Evolutionary conservation across 2,113 vertebrate genomes (phyloP), one percentile per base, ranked within the genome.

Genomic region (Cricetomys ansorgei): DNA sequence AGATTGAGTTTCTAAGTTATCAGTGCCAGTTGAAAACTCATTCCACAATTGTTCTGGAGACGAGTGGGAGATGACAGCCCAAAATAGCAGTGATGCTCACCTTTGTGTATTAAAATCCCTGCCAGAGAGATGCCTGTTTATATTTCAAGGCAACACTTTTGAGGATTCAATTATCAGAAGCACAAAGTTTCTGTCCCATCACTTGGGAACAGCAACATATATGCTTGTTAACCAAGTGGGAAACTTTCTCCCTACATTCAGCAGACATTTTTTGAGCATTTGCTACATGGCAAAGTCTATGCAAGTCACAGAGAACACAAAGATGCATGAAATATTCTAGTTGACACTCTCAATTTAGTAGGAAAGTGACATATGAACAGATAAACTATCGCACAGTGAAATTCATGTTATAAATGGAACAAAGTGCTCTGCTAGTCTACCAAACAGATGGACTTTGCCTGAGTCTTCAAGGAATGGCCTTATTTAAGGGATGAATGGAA

Each of bases 41-140:
- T 89, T 88, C 79, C 79, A 19, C 87, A 64, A 64, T 43, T 77
- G 89, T 91, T 81, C 48, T 85, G 89, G 70, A 96, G 89, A 83
- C 53, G 76, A 96, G 96, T 55, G 80, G 75, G 92, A 92, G 89
- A 88, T 93, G 96, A 96, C 87, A 94, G 45, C 92, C 88, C 50
- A 59, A 85, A 97, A 97, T 93, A 94, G 93, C 90, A 57, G 23
- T 1, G 5, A 57, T 53, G 64, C 85, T 91, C 43, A 92, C 93
- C 89, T 94, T 80, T 86, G 90, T 96, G 92, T 93, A n/a, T n/a
- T 45, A 81, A 37, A 95, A 64, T 85, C 75, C 75, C 70, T 76
- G 59, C 84, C n/a, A 67, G 94, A 95, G 91, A 92, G 11, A 62
- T 64, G 89, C 55, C 91, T 96, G 92, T 50, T 85, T 92, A 62